Evolutionary conservation across 2,888 invertebrate species (phyloP).

Genomic region (Colostygia pectinataria): DNA sequence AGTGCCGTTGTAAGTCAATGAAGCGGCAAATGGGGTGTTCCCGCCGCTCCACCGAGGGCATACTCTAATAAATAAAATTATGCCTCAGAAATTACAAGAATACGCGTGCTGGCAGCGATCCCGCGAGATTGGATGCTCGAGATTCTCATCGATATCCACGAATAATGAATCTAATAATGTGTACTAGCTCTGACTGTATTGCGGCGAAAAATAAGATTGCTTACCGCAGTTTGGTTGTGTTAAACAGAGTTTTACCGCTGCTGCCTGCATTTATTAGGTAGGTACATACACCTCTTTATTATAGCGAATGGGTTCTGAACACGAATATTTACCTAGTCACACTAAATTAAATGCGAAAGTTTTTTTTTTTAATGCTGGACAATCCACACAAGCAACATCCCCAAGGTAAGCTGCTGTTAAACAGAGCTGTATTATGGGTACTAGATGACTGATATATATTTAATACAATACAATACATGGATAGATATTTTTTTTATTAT

Average conservation of each 20-base stretch:
- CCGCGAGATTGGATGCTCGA: constrained; percentile 77
- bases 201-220: constrained; percentile 54
- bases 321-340: constrained; percentile 37
- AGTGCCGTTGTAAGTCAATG: constrained; percentile 83
- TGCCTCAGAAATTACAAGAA: constrained; percentile 82
- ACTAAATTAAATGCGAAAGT: constrained; percentile 41
- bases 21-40: constrained; percentile 82
- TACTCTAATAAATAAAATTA: constrained; percentile 83
- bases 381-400: too few relatives aligned
- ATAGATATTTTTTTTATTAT: too few relatives aligned
- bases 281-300: constrained; percentile 34
- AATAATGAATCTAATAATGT: constrained; percentile 78
- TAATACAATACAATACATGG: too few relatives aligned
- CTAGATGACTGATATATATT: too few relatives aligned
- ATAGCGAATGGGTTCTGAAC: constrained; percentile 32
- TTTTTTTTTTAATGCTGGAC: too few relatives aligned
- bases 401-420: too few relatives aligned
- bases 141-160: constrained; percentile 76
- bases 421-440: too few relatives aligned
- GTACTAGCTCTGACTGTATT: constrained; percentile 63
- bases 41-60: constrained; percentile 69
- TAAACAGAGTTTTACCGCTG: constrained; percentile 36
- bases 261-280: constrained; percentile 35
- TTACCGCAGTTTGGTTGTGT: constrained; percentile 34
- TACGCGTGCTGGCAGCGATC: constrained; percentile 71